phyloP scores from a whole-genome alignment of 2,888 invertebrate species.

The Tiliacea aurago region DNA sequence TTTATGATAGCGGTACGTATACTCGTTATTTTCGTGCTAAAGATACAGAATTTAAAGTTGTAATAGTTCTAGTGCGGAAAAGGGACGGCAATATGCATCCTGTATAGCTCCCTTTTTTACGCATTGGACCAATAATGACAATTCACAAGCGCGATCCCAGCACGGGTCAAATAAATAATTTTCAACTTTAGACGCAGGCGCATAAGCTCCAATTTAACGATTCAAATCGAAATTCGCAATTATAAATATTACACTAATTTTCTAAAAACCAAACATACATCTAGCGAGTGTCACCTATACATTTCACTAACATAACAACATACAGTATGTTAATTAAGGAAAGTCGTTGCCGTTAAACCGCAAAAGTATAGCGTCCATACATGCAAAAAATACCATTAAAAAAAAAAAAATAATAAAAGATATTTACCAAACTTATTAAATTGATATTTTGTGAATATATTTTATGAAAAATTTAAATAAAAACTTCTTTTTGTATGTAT shows the following conservation, averaged over 20 bases:
- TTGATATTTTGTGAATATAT: too few species aligned
- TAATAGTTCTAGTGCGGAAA: not conserved
- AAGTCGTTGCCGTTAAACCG: too few species aligned
- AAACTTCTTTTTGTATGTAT: too few species aligned
- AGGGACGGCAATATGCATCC: not conserved
- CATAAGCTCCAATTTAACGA: constrained; percentile 2
- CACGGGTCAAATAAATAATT: not conserved
- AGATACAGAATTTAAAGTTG: not conserved
- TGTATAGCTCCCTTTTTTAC: not conserved
- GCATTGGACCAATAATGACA: not conserved
- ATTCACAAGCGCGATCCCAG: not conserved
- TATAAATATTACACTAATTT: not conserved
- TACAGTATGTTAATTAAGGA: not conserved
- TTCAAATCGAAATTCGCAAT: constrained; percentile 15
- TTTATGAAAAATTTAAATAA: too few species aligned
- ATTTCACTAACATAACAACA: constrained; percentile 27
- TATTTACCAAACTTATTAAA: too few species aligned
- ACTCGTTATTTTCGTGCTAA: not conserved
- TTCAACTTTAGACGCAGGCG: not conserved
- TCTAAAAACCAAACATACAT: constrained; percentile 1
- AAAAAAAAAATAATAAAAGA: too few species aligned
- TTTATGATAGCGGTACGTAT: too few species aligned
- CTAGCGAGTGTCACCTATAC: constrained; percentile 35
- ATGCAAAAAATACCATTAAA: too few species aligned
- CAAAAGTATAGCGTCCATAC: too few species aligned